phyloP scores from a whole-genome alignment of 64 coral and sea anemone species.

The Dendrophyllia cribrosa region DNA sequence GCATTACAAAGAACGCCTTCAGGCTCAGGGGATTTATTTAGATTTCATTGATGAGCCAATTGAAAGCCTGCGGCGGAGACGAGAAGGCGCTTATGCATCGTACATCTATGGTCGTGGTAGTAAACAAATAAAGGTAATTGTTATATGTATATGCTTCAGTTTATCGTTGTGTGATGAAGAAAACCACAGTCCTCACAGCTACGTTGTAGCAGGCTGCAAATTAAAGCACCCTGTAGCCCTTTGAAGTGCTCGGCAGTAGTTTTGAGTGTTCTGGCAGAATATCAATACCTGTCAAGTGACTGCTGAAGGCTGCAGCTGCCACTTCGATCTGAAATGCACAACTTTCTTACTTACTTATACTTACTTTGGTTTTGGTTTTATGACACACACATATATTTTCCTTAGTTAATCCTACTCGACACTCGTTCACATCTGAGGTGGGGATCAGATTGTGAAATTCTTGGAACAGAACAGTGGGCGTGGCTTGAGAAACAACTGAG shows the following conservation, averaged over 20 bases:
- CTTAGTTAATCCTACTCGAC: conserved; percentile 88
- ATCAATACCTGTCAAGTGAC: too few species aligned
- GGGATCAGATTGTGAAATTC: conserved; percentile 79
- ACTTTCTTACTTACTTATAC: too few species aligned
- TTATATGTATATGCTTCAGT: too few species aligned
- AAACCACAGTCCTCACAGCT: too few species aligned
- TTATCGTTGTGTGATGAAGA: too few species aligned
- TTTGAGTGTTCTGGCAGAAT: too few species aligned
- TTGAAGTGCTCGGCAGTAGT: too few species aligned
- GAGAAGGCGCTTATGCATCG: conserved; percentile 86
- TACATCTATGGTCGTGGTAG: conserved; percentile 85
- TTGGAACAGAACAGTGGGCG: conserved; percentile 79
- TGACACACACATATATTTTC: not conserved
- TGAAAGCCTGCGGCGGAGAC: conserved; percentile 64
- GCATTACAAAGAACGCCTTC: conserved; percentile 80
- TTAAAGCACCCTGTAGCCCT: too few species aligned
- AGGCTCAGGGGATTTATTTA: conserved; percentile 85
- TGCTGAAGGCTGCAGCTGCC: too few species aligned
- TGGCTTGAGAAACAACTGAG: conserved; percentile 84
- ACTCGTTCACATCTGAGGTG: conserved; percentile 75
- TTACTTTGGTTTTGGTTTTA: not conserved
- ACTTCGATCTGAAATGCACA: too few species aligned
- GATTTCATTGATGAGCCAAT: conserved; percentile 95
- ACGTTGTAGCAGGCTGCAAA: too few species aligned
- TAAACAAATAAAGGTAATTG: conserved; percentile 76